Evolutionary conservation across 1,140 invertebrate genomes (phyloP).

Genomic region (Mesaphorura yosii): DNA sequence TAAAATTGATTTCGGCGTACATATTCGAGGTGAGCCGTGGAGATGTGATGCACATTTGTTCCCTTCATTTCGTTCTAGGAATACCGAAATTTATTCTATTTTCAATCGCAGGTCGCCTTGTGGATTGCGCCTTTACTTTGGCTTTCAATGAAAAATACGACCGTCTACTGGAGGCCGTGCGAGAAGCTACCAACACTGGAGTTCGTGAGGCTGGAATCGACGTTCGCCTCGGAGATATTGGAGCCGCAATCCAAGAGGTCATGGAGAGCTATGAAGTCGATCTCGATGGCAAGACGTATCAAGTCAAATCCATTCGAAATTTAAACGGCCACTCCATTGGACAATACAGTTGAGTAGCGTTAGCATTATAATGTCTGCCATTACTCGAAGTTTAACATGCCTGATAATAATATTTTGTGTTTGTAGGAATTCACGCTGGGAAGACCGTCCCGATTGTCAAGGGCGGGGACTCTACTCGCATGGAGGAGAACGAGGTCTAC

Average conservation of each 20-base stretch:
- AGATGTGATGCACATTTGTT: too few species aligned
- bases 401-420: constrained; percentile 15
- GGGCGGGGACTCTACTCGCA: constrained; percentile 89
- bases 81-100: constrained; percentile 14
- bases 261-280: constrained; percentile 99
- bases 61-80: too few species aligned
- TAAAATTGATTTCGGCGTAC: constrained; percentile 99
- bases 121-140: constrained; percentile 97
- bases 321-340: constrained; percentile 97
- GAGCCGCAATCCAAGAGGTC: constrained; percentile 81
- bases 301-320: constrained; percentile 93
- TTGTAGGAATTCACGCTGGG: constrained; percentile 84
- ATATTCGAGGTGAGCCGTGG: constrained; percentile 83
- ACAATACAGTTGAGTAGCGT: constrained; percentile 62
- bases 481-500: constrained; percentile 99
- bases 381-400: too few species aligned
- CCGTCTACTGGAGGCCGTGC: constrained; percentile 84
- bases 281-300: constrained; percentile 91
- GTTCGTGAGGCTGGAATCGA: constrained; percentile 79
- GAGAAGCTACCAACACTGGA: constrained; percentile 92
- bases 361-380: too few species aligned
- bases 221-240: constrained; percentile 92
- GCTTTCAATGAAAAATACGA: constrained; percentile 97
- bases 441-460: constrained; percentile 99
- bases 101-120: constrained; percentile 61